Evolutionary conservation across 1,140 invertebrate genomes (phyloP).

Genomic region (Chrysopa pallens): DNA sequence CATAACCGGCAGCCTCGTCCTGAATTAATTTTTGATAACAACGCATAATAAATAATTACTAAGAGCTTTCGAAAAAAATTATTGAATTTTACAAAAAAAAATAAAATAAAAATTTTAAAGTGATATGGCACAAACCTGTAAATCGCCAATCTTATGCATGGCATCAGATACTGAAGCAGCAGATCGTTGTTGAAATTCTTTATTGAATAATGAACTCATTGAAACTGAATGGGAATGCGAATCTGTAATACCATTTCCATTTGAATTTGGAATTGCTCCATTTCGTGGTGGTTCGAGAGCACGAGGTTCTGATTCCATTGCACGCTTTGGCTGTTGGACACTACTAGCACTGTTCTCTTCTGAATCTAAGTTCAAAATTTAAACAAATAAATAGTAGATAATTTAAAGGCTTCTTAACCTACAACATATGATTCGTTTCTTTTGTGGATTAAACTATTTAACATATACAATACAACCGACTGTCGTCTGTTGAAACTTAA

Average conservation of each 20-base stretch:
- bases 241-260: not conserved
- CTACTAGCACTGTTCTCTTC: not conserved
- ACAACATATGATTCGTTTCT: too few relatives aligned
- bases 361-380: not conserved
- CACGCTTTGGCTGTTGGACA: not conserved
- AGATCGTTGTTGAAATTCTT: slow-evolving; percentile 28
- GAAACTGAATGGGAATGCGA: not conserved
- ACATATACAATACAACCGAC: too few relatives aligned
- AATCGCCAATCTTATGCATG: slow-evolving; percentile 36
- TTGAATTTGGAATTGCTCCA: too few relatives aligned
- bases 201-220: slow-evolving; percentile 19
- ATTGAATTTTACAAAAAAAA: slow-evolving; percentile 1
- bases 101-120: not conserved
- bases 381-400: too few relatives aligned
- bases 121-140: slow-evolving; percentile 25
- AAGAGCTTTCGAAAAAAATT: slow-evolving; percentile 3
- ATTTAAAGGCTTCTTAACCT: too few relatives aligned
- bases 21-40: slow-evolving; percentile 8
- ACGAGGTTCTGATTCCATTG: not conserved
- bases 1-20: slow-evolving; percentile 36
- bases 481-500: too few relatives aligned
- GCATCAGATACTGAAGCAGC: slow-evolving; percentile 16
- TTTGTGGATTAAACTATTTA: too few relatives aligned
- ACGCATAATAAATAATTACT: not conserved
- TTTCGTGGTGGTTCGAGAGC: too few relatives aligned